These are phyloP conservation scores for Drosophila paucipuncta DNA, from an alignment of 2,888 invertebrate genomes.

Conservation along the genomic window DNA sequence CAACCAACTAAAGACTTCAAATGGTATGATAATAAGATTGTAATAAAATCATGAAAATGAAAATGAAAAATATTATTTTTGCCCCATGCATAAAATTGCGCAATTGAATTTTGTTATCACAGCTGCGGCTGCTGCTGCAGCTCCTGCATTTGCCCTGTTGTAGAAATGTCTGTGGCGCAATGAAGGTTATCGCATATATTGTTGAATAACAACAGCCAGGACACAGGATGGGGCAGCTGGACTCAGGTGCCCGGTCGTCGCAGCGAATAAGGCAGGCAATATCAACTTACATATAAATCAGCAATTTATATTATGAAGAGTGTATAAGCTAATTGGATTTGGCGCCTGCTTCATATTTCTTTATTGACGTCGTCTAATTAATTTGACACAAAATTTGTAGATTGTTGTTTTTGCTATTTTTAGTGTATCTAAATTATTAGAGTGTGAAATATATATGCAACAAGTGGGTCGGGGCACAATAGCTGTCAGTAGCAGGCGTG, in stretches of 20 bases:
- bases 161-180: slow-evolving; percentile 46
- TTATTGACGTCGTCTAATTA: slow-evolving; percentile 48
- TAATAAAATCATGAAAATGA: too few species aligned
- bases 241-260: slow-evolving; percentile 1
- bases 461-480: slow-evolving; percentile 39
- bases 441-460: slow-evolving; percentile 21
- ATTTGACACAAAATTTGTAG: slow-evolving; percentile 12
- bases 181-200: slow-evolving; percentile 7
- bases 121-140: not conserved
- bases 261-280: slow-evolving; percentile 5
- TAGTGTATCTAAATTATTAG: slow-evolving; percentile 2
- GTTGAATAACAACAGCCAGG: not conserved
- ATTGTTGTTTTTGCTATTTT: not conserved
- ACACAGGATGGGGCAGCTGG: not conserved
- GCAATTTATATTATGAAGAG: slow-evolving; percentile 37
- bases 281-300: slow-evolving; percentile 54
- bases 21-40: not conserved
- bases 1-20: not conserved
- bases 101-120: slow-evolving; percentile 30
- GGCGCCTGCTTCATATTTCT: slow-evolving; percentile 50
- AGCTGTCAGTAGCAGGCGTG: slow-evolving; percentile 48
- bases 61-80: not conserved
- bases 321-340: slow-evolving; percentile 61
- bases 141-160: slow-evolving; percentile 15
- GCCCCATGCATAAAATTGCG: slow-evolving; percentile 18